phyloP scores from a whole-genome alignment of 2,113 vertebrate genomes.

The Apodemus sylvaticus region DNA sequence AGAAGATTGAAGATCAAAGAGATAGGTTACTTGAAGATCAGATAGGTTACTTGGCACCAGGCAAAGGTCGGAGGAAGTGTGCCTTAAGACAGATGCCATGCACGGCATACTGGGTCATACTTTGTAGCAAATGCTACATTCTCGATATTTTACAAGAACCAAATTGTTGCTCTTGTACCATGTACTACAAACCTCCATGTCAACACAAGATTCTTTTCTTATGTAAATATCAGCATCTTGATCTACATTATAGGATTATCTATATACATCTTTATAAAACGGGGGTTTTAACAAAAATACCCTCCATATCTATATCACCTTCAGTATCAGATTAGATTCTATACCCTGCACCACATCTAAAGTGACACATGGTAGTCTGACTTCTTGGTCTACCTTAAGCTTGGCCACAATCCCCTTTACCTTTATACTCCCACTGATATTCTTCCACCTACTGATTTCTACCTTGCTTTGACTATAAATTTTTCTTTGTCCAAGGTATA shows the following conservation, averaged over 20 bases:
- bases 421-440: neutral
- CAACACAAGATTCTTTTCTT: neutral
- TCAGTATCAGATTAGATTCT: too few relatives aligned
- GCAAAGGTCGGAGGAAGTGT: neutral
- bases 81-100: accelerated
- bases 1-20: neutral
- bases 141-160: neutral
- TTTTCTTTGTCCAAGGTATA: neutral
- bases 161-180: neutral
- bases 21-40: neutral
- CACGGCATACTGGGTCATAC: neutral
- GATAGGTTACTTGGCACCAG: neutral
- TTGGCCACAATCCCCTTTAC: neutral
- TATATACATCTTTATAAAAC: neutral
- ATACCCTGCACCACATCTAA: neutral
- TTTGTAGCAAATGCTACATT: neutral
- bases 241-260: too few relatives aligned
- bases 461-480: neutral
- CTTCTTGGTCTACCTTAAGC: neutral
- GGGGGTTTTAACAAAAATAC: neutral
- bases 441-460: neutral
- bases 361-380: too few relatives aligned
- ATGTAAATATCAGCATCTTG: neutral
- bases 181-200: accelerated
- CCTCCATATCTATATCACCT: neutral